Conservation (phyloP, 2,888 invertebrate species). For the Stenodema calcarata region DNA sequence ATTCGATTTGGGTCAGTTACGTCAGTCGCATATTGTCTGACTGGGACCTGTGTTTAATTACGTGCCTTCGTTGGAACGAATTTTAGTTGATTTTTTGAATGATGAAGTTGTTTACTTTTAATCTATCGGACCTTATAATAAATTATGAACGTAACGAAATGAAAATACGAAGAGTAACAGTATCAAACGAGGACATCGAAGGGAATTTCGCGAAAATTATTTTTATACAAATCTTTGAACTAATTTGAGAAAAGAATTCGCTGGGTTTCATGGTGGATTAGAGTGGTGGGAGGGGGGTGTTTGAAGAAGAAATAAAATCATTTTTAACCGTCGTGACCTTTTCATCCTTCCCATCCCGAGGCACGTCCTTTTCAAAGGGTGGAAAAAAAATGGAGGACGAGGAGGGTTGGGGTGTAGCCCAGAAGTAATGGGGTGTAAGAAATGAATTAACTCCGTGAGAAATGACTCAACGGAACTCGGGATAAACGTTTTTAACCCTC, state of each 20-base stretch:
- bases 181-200: too few species aligned
- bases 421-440: conserved; percentile 27
- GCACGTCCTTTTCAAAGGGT: background rate
- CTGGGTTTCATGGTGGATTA: background rate
- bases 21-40: too few species aligned
- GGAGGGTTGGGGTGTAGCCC: background rate
- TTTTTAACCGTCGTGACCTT: conserved; percentile 20
- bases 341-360: background rate
- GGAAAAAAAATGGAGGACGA: background rate
- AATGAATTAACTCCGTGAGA: conserved; percentile 23
- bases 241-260: background rate
- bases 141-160: too few species aligned
- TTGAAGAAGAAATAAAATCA: conserved; percentile 13
- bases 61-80: too few species aligned
- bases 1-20: too few species aligned
- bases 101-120: too few species aligned
- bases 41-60: too few species aligned
- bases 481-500: conserved; percentile 41
- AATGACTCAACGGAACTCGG: conserved; percentile 34
- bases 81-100: too few species aligned
- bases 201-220: too few species aligned
- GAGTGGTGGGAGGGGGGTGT: background rate
- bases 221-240: background rate
- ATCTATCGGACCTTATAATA: too few species aligned
- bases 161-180: too few species aligned